Base-by-base conservation (phyloP, 2,797 vertebrate species). In the Xiphorhynchus erythropygius region DNA sequence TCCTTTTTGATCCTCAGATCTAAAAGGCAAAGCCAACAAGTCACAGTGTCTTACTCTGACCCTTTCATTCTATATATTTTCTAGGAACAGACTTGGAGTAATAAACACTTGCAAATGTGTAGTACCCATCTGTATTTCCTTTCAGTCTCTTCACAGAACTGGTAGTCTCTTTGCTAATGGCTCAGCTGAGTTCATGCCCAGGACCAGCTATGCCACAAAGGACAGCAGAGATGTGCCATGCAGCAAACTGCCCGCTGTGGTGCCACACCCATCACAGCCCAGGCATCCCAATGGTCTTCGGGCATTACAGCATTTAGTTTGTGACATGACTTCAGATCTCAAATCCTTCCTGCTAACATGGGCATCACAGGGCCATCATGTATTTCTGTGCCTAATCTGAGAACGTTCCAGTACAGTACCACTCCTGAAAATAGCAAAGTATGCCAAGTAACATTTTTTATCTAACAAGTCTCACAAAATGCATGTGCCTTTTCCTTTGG, bases 1-100 rank as follows among this genome's bases (percentile, higher is more conserved):
- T 81, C 79, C 95, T 89, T 94, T 94, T 95, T 94, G 87, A 97
- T 95, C 85, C 73, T 81, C 81, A 78, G 81, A 53, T 79, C 82
- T 64, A 57, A 84, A 79, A 94, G 56, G 77, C 85, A 82, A 84
- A 95, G 77, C 46, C 80, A 94, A 67, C 67, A 89, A 77, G 42
- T 37, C 87, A 60, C 18, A 60, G 9, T 68, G 60, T 94, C 91
- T 94, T 74, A 84, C 52, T 76, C 70, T 94, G 89, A 94, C 89
- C 83, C 52, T 77, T 90, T 87, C 41, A 71, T 93, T 95, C 79
- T 59, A 76, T 90, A 27, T 88, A 87, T 87, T 94, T 94, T 30
- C 16, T 85, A 81, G 65, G 71, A 47, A 68, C 27, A 5, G 35
- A 84, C 84, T 83, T 89, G 60, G 95, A 93, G 92, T 67, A 91